Percentiles rank a stretch among this genome's conserved stretches.
Conservation (phyloP, 2,888 invertebrate species). For the Tortricodes alternella region DNA sequence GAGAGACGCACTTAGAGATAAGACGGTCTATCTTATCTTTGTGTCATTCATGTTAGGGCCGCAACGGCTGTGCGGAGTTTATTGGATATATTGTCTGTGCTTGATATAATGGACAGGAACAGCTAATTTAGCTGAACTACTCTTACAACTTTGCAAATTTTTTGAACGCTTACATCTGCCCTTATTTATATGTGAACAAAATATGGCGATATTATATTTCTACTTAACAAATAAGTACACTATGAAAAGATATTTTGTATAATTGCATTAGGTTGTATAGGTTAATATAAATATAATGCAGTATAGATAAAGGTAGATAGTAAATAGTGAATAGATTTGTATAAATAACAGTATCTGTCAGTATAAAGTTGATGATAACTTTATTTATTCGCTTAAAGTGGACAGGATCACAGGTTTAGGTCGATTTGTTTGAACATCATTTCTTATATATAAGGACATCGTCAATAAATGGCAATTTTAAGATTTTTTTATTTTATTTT, state of each 20-base stretch:
- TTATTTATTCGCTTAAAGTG: slow-evolving; percentile 71
- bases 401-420: slow-evolving; percentile 50
- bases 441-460: slow-evolving; percentile 60
- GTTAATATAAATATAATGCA: slow-evolving; percentile 61
- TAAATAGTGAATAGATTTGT: slow-evolving; percentile 58
- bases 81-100: too few relatives aligned
- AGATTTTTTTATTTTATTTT: slow-evolving; percentile 57
- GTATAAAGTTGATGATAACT: slow-evolving; percentile 61
- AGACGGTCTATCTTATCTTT: too few relatives aligned
- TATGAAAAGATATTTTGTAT: slow-evolving; percentile 76
- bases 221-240: slow-evolving; percentile 68
- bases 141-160: not conserved
- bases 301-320: slow-evolving; percentile 58
- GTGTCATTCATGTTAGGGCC: too few relatives aligned
- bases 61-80: too few relatives aligned
- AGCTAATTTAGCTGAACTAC: too few relatives aligned
- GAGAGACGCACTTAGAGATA: too few relatives aligned
- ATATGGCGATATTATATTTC: slow-evolving; percentile 68
- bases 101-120: too few relatives aligned
- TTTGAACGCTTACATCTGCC: slow-evolving; percentile 41
- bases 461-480: slow-evolving; percentile 67
- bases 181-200: slow-evolving; percentile 68
- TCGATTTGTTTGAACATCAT: slow-evolving; percentile 60
- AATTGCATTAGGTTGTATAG: slow-evolving; percentile 80
- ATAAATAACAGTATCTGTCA: slow-evolving; percentile 67